Evolutionary conservation across 2,113 vertebrate species (phyloP).

Genomic region (Riparia riparia): DNA sequence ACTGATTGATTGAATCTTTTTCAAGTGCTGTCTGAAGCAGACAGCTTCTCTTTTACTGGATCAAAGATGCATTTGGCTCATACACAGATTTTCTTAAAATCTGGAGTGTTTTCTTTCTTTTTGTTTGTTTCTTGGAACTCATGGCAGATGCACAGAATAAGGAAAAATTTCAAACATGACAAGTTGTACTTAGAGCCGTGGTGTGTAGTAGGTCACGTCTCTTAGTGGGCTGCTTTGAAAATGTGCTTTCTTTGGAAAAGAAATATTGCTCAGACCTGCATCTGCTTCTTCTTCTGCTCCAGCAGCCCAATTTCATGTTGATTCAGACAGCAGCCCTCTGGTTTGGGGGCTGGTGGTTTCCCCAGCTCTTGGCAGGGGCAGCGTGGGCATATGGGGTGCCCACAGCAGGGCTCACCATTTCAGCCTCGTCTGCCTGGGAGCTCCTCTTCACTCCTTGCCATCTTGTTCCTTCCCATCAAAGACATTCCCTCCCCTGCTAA

Average conservation of each 20-base stretch:
- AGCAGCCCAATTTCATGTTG: neutral
- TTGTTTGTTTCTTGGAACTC: slow-evolving; percentile 24
- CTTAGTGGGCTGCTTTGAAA: neutral
- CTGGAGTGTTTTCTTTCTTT: neutral
- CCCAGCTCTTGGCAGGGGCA: neutral
- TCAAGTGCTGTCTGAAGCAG: slow-evolving; percentile 25
- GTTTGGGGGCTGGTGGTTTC: neutral
- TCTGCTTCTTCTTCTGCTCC: neutral
- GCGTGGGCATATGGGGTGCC: accelerated
- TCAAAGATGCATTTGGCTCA: slow-evolving; percentile 21
- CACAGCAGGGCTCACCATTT: neutral
- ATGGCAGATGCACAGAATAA: neutral
- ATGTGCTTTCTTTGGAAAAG: neutral
- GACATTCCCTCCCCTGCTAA: neutral
- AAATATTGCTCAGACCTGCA: neutral
- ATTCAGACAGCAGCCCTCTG: neutral
- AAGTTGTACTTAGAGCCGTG: neutral
- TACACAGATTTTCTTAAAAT: neutral
- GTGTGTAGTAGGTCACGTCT: neutral
- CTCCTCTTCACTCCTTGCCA: neutral
- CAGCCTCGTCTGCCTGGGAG: neutral
- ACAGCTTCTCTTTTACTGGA: slow-evolving; percentile 25
- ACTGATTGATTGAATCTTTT: slow-evolving; percentile 44
- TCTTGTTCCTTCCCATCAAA: neutral
- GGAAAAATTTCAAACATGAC: neutral